phyloP scores from a whole-genome alignment of 2,797 vertebrate genomes.

The Lerista edwardsae region DNA sequence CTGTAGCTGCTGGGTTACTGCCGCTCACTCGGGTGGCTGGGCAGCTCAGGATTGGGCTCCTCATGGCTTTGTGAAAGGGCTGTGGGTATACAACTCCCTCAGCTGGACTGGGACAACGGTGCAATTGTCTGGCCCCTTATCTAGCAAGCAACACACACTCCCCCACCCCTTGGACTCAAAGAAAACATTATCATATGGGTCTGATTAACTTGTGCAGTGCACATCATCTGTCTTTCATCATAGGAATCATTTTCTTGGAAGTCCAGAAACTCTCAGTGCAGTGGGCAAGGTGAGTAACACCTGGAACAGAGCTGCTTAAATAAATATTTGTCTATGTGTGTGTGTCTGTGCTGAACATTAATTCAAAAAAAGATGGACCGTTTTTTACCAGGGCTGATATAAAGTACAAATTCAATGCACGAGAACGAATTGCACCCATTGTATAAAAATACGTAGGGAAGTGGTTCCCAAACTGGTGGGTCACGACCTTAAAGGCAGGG shows the following conservation, averaged over 20 bases:
- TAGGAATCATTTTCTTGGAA: not conserved
- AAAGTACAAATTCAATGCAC: not conserved
- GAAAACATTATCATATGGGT: not conserved
- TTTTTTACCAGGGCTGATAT: not conserved
- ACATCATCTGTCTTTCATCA: not conserved
- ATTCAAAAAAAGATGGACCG: not conserved
- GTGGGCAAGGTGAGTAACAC: not conserved
- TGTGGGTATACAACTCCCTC: not conserved
- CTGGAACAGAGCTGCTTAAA: not conserved
- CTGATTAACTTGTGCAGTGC: not conserved
- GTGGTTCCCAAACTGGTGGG: too few species aligned
- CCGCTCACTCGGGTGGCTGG: too few species aligned
- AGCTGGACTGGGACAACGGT: not conserved
- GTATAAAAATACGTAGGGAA: constrained; percentile 3
- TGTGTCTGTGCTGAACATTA: not conserved
- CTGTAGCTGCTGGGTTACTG: too few species aligned
- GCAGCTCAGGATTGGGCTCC: too few species aligned
- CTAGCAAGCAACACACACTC: not conserved
- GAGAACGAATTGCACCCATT: not conserved
- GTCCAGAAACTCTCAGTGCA: not conserved
- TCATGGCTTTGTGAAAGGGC: not conserved
- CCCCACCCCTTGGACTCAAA: not conserved
- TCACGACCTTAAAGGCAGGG: too few species aligned
- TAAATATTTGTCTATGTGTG: not conserved
- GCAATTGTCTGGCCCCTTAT: not conserved